These are phyloP conservation scores for Anarhynchus alexandrinus DNA, from an alignment of 2,113 vertebrate species.

Conservation along the genomic window DNA sequence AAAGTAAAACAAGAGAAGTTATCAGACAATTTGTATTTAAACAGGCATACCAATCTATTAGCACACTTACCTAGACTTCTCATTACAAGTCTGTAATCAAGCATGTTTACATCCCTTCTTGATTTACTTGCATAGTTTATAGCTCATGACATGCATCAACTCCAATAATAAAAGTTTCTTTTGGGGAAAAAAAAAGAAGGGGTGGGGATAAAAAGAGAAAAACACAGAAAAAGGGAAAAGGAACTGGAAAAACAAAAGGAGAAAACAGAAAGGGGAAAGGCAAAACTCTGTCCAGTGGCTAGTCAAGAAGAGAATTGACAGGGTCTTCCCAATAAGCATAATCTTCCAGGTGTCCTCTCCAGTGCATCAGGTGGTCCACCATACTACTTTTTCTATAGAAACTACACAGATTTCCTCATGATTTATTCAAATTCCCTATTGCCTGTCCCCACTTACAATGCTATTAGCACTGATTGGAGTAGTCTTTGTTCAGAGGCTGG, in stretches of 20 bases:
- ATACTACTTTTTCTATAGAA: not conserved
- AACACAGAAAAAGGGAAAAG: not conserved
- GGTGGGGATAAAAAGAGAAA: too few relatives aligned
- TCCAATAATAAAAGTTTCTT: not conserved
- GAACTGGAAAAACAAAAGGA: not conserved
- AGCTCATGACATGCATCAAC: not conserved
- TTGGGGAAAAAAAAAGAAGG: too few relatives aligned
- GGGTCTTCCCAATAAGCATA: not conserved
- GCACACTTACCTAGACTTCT: not conserved
- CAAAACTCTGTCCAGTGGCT: not conserved
- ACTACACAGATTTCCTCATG: not conserved
- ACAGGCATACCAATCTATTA: not conserved
- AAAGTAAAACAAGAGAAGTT: not conserved
- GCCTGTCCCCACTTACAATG: not conserved
- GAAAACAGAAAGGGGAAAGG: not conserved
- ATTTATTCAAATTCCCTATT: not conserved
- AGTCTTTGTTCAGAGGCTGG: not conserved
- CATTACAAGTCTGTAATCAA: not conserved
- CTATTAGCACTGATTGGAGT: not conserved
- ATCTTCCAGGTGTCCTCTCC: not conserved
- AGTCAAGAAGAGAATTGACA: not conserved
- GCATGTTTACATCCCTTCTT: not conserved
- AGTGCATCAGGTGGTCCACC: not conserved
- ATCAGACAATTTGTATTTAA: not conserved
- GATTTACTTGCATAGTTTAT: not conserved